These are phyloP conservation scores for Phycodurus eques DNA, from an alignment of 2,113 vertebrate species.

Conservation along the genomic window DNA sequence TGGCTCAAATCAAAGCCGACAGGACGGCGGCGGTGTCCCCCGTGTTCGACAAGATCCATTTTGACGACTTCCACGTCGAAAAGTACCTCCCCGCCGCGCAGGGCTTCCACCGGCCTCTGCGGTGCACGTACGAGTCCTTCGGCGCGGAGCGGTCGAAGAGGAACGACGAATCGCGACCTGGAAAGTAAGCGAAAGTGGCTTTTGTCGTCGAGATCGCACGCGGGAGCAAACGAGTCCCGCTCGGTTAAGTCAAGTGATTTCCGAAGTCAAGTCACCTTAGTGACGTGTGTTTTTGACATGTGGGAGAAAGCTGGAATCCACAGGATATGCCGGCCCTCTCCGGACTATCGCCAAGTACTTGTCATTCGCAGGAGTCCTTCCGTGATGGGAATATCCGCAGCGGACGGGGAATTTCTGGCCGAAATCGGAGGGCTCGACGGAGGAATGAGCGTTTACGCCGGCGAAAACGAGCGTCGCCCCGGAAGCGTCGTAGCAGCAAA, in stretches of 20 bases:
- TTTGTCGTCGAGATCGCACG: neutral
- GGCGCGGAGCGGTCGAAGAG: slow-evolving; percentile 44
- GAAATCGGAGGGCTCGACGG: slow-evolving; percentile 88
- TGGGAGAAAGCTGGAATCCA: too few species aligned
- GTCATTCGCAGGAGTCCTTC: slow-evolving; percentile 81
- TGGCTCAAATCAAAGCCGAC: slow-evolving; percentile 66
- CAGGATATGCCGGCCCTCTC: too few species aligned
- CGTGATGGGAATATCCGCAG: slow-evolving; percentile 90
- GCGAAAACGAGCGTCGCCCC: slow-evolving; percentile 77
- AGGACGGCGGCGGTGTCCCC: slow-evolving; percentile 64
- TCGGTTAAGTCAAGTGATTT: too few species aligned
- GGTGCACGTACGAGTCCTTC: slow-evolving; percentile 67
- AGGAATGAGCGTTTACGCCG: slow-evolving; percentile 89
- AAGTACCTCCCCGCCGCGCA: slow-evolving; percentile 31
- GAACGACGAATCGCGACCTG: slow-evolving; percentile 54
- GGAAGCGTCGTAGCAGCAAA: neutral
- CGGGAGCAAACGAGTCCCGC: too few species aligned
- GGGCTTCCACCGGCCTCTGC: slow-evolving; percentile 68
- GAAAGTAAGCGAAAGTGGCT: slow-evolving; percentile 58
- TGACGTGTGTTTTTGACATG: too few species aligned
- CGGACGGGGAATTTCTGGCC: slow-evolving; percentile 83
- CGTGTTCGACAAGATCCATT: slow-evolving; percentile 67
- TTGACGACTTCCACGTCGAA: slow-evolving; percentile 50
- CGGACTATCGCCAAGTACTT: neutral
- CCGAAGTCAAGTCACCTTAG: too few species aligned